phyloP scores from a whole-genome alignment of 2,888 invertebrate genomes.

The Neria commutata region DNA sequence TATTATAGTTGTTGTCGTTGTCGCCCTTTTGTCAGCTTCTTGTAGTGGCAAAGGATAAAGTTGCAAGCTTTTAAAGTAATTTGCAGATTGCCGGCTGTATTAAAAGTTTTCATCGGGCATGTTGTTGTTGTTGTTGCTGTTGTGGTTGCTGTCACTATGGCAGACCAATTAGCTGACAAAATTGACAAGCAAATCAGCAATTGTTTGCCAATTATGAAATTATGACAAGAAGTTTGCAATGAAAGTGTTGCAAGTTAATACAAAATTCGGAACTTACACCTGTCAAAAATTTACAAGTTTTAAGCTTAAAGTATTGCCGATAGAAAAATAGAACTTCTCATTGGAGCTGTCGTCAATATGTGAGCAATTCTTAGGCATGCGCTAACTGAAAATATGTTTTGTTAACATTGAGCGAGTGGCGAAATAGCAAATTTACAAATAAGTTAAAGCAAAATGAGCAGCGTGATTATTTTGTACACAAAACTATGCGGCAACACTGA shows the following conservation, averaged over 20 bases:
- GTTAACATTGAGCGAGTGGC: no score
- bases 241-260: background rate
- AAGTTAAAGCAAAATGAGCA: no score
- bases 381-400: no score
- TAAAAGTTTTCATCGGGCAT: slow-evolving; percentile 41
- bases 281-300: slow-evolving; percentile 3
- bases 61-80: slow-evolving; percentile 45
- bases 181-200: slow-evolving; percentile 37
- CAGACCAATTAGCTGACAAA: slow-evolving; percentile 42
- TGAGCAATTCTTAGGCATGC: no score
- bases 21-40: background rate
- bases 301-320: no score
- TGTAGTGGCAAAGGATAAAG: background rate
- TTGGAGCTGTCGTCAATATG: no score
- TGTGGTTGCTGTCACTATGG: slow-evolving; percentile 16
- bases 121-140: slow-evolving; percentile 20
- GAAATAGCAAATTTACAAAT: no score
- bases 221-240: background rate
- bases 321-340: no score
- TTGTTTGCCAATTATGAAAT: background rate
- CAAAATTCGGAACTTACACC: slow-evolving; percentile 23
- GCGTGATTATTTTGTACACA: no score
- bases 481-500: no score
- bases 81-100: slow-evolving; percentile 42
- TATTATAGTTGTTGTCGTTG: slow-evolving; percentile 25